Evolutionary conservation across 2,113 vertebrate genomes (phyloP), one percentile per base, ranked within the genome.

Genomic region (Neodontobutis hainanensis): DNA sequence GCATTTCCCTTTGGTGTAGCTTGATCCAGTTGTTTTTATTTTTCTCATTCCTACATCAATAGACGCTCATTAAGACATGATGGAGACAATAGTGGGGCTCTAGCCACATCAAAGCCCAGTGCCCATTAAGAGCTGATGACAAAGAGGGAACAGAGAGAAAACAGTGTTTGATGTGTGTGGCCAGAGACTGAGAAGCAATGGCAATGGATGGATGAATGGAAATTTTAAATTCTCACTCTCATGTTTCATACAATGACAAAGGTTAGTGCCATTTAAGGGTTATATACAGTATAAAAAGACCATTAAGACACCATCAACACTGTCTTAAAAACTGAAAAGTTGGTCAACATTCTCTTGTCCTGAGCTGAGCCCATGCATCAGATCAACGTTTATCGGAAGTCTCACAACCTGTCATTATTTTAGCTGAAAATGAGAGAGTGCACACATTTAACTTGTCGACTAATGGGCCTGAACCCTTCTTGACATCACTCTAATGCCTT

Each of bases 91-190:
- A 61, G 75, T 44, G 53, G 19, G 61, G 69, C 35, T 65, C 14
- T 19, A 57, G 34, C 77, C 80, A 78, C 76, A 88, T 87, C 73
- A 88, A 88, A 86, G 81, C 16, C 4, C 34, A 15, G 64, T 36
- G 70, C 55, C 74, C 69, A 78, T 80, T 85, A 85, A 51, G 46
- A 75, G 63, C 79, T 74, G 80, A 82, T 77, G 82, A 85, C 78
- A 85, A 78, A 86, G 77, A 79, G 59, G 57, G 74, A 74, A 70
- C 63, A 68, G 55, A 81, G 74, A 16, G 51, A 48, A 0, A 19
- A 56, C 27, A 19, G 16, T 27, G 73, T 83, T 87, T 89, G 65
- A 88, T 79, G 78, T 82, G 74, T 83, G 72, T 60, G 68, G 59
- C 70, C 51, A 52, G 43, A 73, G 65, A 72, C 38, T 34, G 36